Evolutionary conservation across 2,113 vertebrate genomes (phyloP).

Genomic region (Myrmophylax atrothorax): DNA sequence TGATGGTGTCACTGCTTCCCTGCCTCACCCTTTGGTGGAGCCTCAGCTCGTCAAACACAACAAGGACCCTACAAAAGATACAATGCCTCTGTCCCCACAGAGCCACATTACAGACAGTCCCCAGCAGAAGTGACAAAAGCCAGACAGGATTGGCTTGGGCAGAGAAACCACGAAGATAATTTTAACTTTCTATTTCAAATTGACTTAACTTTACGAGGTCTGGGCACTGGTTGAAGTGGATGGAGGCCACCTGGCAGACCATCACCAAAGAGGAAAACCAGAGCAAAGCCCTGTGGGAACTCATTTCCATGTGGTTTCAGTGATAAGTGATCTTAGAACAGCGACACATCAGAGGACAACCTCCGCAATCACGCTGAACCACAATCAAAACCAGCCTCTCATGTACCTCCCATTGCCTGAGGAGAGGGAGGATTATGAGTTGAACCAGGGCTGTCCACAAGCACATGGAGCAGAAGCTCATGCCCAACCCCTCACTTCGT

Average conservation of each 20-base stretch:
- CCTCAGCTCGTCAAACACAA: rapidly evolving
- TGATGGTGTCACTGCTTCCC: rapidly evolving
- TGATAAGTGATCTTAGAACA: constrained; percentile 23
- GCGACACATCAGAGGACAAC: neutral
- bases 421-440: neutral
- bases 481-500: neutral
- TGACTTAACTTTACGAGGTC: neutral
- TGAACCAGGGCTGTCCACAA: neutral
- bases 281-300: neutral
- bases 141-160: neutral
- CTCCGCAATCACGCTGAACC: neutral
- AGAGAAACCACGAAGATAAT: neutral
- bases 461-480: neutral
- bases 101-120: rapidly evolving
- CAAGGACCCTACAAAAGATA: neutral
- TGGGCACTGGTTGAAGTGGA: neutral
- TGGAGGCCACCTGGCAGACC: rapidly evolving
- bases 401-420: neutral
- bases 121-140: neutral
- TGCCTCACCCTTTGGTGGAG: rapidly evolving
- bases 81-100: neutral
- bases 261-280: neutral
- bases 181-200: neutral
- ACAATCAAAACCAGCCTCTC: neutral
- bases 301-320: constrained; percentile 61